phyloP scores from a whole-genome alignment of 2,113 vertebrate species.

The Gobio gobio region DNA sequence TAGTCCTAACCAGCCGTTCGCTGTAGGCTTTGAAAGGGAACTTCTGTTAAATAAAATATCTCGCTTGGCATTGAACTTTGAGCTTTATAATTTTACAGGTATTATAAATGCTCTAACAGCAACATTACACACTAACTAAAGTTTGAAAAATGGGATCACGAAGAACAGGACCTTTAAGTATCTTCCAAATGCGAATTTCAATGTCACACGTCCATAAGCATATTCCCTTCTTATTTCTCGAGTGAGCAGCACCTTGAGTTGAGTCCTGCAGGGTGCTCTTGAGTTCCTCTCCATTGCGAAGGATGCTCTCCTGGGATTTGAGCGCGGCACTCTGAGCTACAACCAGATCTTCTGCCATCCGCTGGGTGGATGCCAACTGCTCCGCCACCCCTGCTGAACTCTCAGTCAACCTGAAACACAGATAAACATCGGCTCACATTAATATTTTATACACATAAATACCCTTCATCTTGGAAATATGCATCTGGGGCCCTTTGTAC shows the following conservation, averaged over 20 bases:
- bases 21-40: too few species aligned
- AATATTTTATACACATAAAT: slow-evolving; percentile 15
- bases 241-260: slow-evolving; percentile 69
- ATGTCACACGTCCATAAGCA: neutral
- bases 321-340: slow-evolving; percentile 75
- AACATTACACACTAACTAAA: too few species aligned
- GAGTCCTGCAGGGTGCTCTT: slow-evolving; percentile 75
- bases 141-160: too few species aligned
- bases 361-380: slow-evolving; percentile 75
- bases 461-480: neutral
- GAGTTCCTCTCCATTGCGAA: slow-evolving; percentile 78
- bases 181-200: too few species aligned
- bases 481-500: slow-evolving; percentile 53
- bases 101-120: too few species aligned
- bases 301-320: slow-evolving; percentile 75
- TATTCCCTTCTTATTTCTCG: neutral
- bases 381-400: slow-evolving; percentile 78
- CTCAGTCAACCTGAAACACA: slow-evolving; percentile 72
- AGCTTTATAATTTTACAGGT: too few species aligned
- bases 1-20: too few species aligned
- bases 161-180: too few species aligned
- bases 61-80: too few species aligned
- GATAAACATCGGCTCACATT: neutral
- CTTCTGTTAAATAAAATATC: too few species aligned
- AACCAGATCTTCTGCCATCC: slow-evolving; percentile 74